Percentiles rank a stretch among this genome's conserved stretches.
Conservation (phyloP, 2,797 vertebrate genomes). For the Onychomys torridus region DNA sequence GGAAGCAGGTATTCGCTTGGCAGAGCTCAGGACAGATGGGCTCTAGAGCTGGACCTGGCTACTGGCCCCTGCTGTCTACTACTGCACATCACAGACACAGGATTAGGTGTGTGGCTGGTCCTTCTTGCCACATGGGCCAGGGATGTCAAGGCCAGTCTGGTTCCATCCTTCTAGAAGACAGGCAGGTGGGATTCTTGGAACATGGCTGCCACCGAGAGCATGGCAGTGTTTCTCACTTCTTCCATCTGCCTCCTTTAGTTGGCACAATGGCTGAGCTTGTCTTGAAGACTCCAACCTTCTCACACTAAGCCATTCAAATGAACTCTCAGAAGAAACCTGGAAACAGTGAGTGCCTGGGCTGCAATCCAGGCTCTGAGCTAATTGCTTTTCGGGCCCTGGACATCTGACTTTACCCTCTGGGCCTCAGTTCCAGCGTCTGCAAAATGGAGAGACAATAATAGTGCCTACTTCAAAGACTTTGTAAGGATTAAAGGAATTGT, state of each 20-base stretch:
- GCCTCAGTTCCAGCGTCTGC: conserved; percentile 11
- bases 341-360: neutral
- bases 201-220: neutral
- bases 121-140: neutral
- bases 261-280: neutral
- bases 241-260: neutral
- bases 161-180: neutral
- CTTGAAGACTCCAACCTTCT: neutral
- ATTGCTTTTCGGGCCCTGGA: neutral
- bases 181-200: neutral
- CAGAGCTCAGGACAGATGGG: neutral
- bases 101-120: neutral
- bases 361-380: neutral
- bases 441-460: conserved; percentile 1
- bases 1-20: neutral
- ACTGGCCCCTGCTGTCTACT: neutral
- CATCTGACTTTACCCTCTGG: conserved; percentile 5
- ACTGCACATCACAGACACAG: neutral
- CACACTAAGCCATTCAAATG: neutral
- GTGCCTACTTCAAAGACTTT: conserved; percentile 39
- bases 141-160: neutral
- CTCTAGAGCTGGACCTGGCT: neutral
- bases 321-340: neutral
- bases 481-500: conserved; percentile 31
- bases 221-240: neutral